Evolutionary conservation across 2,888 invertebrate species (phyloP), one percentile per base, ranked within the genome.

Genomic region (Achlya flavicornis): DNA sequence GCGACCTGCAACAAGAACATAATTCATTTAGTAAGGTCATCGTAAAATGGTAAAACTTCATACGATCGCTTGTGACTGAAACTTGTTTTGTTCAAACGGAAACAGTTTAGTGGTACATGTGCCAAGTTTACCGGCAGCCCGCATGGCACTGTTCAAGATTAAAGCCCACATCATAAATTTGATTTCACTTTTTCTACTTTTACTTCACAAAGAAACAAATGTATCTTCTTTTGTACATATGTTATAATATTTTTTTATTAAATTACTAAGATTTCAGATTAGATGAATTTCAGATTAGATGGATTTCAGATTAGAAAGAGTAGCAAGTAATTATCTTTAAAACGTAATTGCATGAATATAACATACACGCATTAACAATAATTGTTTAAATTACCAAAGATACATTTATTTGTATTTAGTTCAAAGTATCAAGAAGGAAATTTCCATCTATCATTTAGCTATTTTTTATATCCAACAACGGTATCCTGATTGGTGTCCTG

Each of bases 141-240:
- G 92, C 91, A 92, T 92, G 82, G 74, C 81, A 79, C 77, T 79
- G 76, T 79, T 83, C 78, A 82, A 89, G 86, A 90, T 91, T 89
- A 88, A 83, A 84, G 77, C 87, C 83, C 83, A 81, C 86, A 87
- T 89, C 83, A 88, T 87, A 86, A 83, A 86, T 84, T 85, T 86
- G 87, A 88, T 92, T 92, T 92, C 92, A 91, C 93, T 92, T 91
- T 85, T 87, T 79, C 84, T 79, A 87, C 90, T 92, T 91, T 92
- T 92, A 91, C 92, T 90, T 86, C 76, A 74, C 70, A 71, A 67
- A 71, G 67, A 80, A 79, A 76, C 79, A 76, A 77, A 76, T 74
- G 67, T 66, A 64, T 58, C n/a, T 38, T 35, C 11, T 59, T 59
- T 16, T 59, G 16, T 16, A 35, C 33, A n/a, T 35, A 14, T 16